Base-by-base conservation (phyloP, 2,888 invertebrate genomes). In the Rhyacophila evoluta region DNA sequence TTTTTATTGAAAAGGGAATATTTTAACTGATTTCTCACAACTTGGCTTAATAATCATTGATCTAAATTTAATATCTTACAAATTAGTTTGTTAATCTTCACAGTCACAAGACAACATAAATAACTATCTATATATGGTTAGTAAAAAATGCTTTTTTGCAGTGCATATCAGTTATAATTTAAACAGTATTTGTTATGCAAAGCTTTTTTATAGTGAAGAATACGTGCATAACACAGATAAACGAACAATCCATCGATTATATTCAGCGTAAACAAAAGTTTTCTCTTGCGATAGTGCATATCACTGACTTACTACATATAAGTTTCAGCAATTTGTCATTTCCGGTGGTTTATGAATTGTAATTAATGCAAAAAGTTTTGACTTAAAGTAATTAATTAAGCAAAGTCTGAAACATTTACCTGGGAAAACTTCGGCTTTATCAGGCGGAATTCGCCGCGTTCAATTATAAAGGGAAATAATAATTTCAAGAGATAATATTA, bases 361-460 rank as follows among this genome's bases (percentile, higher is more conserved):
- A 37, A 74, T 74, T 74, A 74, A 74, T 74, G 74, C 68, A 36
- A 74, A 74, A 74, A 74, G 74, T 74, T 74, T 68, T 12, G 55
- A 55, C 55, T 55, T 55, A 55, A 55, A 55, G 55, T 55, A 55
- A 55, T 55, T 55, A 55, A 55, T 55, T 55, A 25, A 55, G 19
- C 55, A 55, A 55, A 55, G 55, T 55, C 55, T 55, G 55, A 55
- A 55, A 55, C 55, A 55, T 55, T 55, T 55, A 55, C 55, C 55
- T 55, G 55, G 55, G 41, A 19, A 55, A 55, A 55, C 55, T 55
- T 55, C 19, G 19, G 55, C 55, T 55, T 55, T 55, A 55, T 55
- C 55, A 25, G 55, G 55, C 19, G 19, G 19, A 55, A 55, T 55
- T 55, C 19, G 0, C 10, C 55, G 15, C 55, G 55, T 55, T 55